Conservation (phyloP, 2,113 vertebrate genomes). For the Sander vitreus region DNA sequence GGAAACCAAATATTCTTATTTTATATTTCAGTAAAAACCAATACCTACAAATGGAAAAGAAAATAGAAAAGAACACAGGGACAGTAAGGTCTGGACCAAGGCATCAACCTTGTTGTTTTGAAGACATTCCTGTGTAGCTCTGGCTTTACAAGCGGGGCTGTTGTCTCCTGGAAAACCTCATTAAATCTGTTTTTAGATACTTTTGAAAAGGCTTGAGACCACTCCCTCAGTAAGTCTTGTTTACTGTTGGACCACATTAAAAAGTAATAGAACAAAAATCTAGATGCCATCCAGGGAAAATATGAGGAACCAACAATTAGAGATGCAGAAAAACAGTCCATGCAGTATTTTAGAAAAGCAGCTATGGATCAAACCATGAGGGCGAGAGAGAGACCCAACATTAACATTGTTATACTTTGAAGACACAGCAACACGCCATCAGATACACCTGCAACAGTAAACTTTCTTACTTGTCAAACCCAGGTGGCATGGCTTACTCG, state of each 20-base stretch:
- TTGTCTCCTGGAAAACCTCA: conserved; percentile 3
- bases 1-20: background rate
- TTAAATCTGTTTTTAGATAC: conserved; percentile 12
- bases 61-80: too few relatives aligned
- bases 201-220: background rate
- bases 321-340: background rate
- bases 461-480: too few relatives aligned
- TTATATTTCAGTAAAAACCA: background rate
- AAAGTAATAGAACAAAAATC: background rate
- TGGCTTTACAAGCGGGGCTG: background rate
- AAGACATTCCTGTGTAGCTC: background rate
- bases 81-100: too few relatives aligned
- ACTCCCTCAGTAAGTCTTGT: conserved; percentile 1
- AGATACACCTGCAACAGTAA: too few relatives aligned
- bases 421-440: too few relatives aligned
- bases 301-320: background rate
- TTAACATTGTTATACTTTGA: too few relatives aligned
- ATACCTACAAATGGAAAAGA: background rate
- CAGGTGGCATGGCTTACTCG: too few relatives aligned
- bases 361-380: background rate
- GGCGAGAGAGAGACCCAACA: too few relatives aligned
- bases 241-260: background rate
- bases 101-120: background rate
- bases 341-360: background rate
- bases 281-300: background rate